Conservation (phyloP, 2,113 vertebrate genomes). For the Vidua macroura region DNA sequence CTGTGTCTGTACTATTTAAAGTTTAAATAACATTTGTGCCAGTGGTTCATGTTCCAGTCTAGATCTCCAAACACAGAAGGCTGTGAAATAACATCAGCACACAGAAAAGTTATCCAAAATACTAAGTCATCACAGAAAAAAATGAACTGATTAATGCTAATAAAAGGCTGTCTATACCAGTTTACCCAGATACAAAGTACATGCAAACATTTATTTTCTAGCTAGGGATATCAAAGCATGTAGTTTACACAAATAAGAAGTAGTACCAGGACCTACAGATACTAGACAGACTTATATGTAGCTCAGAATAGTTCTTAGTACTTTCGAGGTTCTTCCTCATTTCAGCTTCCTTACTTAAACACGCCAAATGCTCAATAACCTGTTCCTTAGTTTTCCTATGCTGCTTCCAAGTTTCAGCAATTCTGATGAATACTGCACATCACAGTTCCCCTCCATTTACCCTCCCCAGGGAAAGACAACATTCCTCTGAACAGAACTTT, state of each 20-base stretch:
- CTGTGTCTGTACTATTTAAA: not conserved
- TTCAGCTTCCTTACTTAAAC: not conserved
- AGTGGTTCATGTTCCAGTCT: not conserved
- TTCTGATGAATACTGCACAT: not conserved
- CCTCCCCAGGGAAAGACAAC: not conserved
- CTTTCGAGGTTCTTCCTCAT: not conserved
- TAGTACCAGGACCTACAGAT: not conserved
- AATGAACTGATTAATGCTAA: not conserved
- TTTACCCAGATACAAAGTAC: not conserved
- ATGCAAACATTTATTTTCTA: not conserved
- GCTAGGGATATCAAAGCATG: not conserved
- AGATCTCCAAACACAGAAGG: not conserved
- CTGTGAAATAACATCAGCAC: not conserved
- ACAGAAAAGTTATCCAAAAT: not conserved
- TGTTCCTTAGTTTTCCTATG: not conserved
- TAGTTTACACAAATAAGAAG: not conserved
- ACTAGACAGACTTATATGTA: not conserved
- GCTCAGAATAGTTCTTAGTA: not conserved
- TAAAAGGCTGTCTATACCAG: not conserved
- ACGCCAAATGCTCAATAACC: accelerated
- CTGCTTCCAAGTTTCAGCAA: not conserved
- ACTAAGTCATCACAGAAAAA: not conserved
- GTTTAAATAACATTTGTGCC: not conserved
- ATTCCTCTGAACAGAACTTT: not conserved
- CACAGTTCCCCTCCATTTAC: not conserved